These are phyloP conservation scores for Epinotia brunnichana DNA, from an alignment of 2,888 invertebrate genomes.

Conservation along the genomic window DNA sequence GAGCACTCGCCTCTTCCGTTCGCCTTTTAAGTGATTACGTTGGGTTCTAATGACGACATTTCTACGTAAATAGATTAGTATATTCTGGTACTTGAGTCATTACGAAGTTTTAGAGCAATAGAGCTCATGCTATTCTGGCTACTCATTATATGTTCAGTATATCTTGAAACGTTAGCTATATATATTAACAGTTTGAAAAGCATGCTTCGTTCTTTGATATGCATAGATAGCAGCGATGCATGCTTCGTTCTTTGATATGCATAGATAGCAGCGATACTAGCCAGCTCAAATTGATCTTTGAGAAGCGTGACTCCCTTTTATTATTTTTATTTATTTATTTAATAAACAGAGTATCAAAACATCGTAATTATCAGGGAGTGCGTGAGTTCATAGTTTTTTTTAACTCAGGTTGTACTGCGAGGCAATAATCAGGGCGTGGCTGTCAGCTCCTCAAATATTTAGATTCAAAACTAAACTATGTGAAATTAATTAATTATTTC, in stretches of 20 bases:
- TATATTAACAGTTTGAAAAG: not conserved
- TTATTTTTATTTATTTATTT: no score
- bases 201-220: not conserved
- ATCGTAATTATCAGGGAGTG: no score
- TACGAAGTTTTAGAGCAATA: not conserved
- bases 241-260: not conserved
- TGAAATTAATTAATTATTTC: no score
- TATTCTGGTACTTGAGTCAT: not conserved
- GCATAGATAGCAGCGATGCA: not conserved
- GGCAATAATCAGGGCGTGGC: not conserved
- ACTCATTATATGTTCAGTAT: not conserved
- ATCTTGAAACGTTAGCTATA: slow-evolving; percentile 15
- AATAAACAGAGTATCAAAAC: no score
- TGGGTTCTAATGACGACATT: slow-evolving; percentile 15
- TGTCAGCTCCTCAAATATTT: not conserved
- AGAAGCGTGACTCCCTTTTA: not conserved
- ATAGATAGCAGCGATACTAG: not conserved
- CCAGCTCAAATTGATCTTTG: not conserved
- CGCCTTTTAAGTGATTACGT: slow-evolving; percentile 38
- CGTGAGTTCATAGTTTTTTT: not conserved
- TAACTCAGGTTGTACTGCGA: not conserved
- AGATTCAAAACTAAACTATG: not conserved
- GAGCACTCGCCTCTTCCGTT: slow-evolving; percentile 32
- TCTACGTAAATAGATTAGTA: not conserved
- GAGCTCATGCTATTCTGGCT: not conserved